These are phyloP conservation scores for Caenorhabditis inopinata DNA, from an alignment of 1,140 invertebrate genomes.

Conservation along the genomic window DNA sequence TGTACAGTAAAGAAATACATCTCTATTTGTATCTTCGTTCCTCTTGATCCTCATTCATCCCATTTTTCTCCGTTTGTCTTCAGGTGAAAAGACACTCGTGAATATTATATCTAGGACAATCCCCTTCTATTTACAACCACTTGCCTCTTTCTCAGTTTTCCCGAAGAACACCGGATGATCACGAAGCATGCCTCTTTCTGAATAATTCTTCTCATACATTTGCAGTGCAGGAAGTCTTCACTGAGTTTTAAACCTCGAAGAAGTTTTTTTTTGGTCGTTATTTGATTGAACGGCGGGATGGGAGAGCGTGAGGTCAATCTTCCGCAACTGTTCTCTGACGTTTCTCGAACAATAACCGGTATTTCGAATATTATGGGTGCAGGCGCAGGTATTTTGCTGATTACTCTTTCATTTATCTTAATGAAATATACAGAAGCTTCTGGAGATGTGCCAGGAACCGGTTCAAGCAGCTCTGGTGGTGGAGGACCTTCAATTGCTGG, in stretches of 20 bases:
- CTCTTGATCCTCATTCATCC: not conserved
- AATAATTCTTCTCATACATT: not conserved
- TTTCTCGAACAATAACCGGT: constrained; percentile 42
- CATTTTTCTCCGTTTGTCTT: not conserved
- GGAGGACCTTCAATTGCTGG: constrained; percentile 40
- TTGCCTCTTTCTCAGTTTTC: not conserved
- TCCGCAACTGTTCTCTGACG: constrained; percentile 43
- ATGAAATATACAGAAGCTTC: not conserved
- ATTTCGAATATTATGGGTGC: constrained; percentile 42
- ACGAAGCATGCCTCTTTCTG: constrained; percentile 9
- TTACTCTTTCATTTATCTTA: not conserved
- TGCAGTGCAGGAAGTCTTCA: not conserved
- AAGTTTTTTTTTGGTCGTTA: too few relatives aligned
- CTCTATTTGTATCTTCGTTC: not conserved
- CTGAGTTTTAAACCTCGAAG: too few relatives aligned
- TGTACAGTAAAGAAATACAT: too few relatives aligned
- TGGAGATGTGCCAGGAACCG: not conserved
- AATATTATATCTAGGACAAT: constrained; percentile 33
- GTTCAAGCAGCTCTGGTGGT: not conserved
- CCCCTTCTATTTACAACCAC: constrained; percentile 6
- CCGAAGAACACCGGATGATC: constrained; percentile 14
- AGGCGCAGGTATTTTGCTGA: not conserved
- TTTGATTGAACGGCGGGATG: not conserved
- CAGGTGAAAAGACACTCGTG: constrained; percentile 28
- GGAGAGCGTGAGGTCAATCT: constrained; percentile 40